A percentile compares a stretch with the other conserved stretches of the same genome.
Conservation (phyloP, 2,797 vertebrate species). For the Sebastolobus altivelis region DNA sequence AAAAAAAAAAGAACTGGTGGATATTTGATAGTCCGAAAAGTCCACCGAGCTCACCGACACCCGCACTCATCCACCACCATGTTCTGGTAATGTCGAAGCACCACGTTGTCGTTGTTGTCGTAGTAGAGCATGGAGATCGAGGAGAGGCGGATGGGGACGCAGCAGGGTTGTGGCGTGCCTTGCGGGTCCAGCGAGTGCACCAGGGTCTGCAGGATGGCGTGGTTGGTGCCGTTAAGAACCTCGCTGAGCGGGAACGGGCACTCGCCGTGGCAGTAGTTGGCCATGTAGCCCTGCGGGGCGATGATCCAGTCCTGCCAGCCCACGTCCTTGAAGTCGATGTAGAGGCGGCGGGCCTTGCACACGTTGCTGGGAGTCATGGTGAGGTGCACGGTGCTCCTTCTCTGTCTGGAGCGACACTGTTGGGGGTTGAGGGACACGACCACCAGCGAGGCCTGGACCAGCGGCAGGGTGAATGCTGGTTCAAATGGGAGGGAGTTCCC, state of each 20-base stretch:
- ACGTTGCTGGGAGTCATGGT: slow-evolving; percentile 79
- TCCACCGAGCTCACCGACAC: slow-evolving; percentile 84
- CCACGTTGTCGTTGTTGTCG: slow-evolving; percentile 96
- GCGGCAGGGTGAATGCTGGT: slow-evolving; percentile 42
- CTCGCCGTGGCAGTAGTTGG: slow-evolving; percentile 94
- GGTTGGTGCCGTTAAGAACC: slow-evolving; percentile 91
- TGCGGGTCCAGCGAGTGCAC: slow-evolving; percentile 90
- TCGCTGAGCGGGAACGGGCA: slow-evolving; percentile 92
- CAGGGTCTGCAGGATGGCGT: slow-evolving; percentile 94
- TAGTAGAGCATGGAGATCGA: slow-evolving; percentile 96
- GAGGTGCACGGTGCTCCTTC: slow-evolving; percentile 68
- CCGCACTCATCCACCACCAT: slow-evolving; percentile 98
- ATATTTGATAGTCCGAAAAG: not conserved
- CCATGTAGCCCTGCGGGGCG: slow-evolving; percentile 95
- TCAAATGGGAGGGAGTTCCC: slow-evolving; percentile 29
- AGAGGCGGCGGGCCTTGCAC: slow-evolving; percentile 90
- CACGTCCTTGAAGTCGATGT: slow-evolving; percentile 94
- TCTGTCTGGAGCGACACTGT: slow-evolving; percentile 84
- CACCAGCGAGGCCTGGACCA: slow-evolving; percentile 85
- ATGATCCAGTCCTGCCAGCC: slow-evolving; percentile 99
- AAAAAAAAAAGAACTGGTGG: not conserved
- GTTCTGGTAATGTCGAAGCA: slow-evolving; percentile 94
- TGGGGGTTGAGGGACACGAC: slow-evolving; percentile 88
- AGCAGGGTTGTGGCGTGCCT: slow-evolving; percentile 91
- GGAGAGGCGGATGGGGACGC: slow-evolving; percentile 92